Percentiles rank a stretch among this genome's conserved stretches.
Evolutionary conservation across 2,888 invertebrate genomes (phyloP).

Genomic region (Adelphocoris suturalis): DNA sequence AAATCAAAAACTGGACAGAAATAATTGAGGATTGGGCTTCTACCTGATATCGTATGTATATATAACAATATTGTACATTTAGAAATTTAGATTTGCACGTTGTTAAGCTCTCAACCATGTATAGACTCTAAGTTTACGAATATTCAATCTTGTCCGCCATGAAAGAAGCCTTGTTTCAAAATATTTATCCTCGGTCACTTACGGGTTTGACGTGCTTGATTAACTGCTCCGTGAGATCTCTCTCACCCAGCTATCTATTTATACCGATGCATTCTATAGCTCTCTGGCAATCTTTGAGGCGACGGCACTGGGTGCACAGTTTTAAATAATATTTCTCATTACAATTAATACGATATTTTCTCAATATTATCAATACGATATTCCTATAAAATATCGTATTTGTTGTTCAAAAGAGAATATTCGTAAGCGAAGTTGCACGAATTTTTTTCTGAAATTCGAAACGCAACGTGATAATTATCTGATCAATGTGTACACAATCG

Average conservation of each 20-base stretch:
- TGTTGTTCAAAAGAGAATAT: too few relatives aligned
- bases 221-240: conserved; percentile 35
- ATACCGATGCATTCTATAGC: not conserved
- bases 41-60: too few relatives aligned
- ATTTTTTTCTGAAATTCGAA: too few relatives aligned
- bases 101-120: not conserved
- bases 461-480: too few relatives aligned
- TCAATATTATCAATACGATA: too few relatives aligned
- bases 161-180: conserved; percentile 37
- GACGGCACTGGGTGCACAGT: not conserved
- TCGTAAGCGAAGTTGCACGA: too few relatives aligned
- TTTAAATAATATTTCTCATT: not conserved
- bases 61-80: too few relatives aligned
- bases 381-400: too few relatives aligned
- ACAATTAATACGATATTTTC: not conserved
- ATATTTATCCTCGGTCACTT: conserved; percentile 46
- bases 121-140: not conserved
- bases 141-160: not conserved
- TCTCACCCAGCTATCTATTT: conserved; percentile 14
- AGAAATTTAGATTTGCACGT: too few relatives aligned
- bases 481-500: too few relatives aligned
- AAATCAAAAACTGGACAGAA: too few relatives aligned
- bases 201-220: conserved; percentile 44
- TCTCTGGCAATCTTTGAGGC: not conserved
- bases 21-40: too few relatives aligned